Conservation (phyloP, 2,888 invertebrate genomes). For the Drosophila siamana region DNA sequence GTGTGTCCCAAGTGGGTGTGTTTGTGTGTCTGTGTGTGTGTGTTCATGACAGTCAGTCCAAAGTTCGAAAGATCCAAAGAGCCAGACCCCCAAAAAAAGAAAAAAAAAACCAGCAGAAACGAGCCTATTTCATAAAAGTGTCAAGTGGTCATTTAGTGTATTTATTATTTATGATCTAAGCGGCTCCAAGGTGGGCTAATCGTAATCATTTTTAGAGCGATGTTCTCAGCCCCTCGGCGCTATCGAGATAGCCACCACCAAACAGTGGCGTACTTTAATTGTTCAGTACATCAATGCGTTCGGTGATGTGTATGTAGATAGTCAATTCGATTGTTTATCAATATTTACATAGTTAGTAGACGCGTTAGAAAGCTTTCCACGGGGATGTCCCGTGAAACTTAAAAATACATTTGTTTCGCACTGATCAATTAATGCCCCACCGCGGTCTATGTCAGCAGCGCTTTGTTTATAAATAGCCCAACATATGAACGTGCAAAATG, state of each 20-base stretch:
- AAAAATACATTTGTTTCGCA: not conserved
- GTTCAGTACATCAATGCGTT: not conserved
- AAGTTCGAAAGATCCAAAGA: conserved; percentile 2
- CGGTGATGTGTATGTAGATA: conserved; percentile 7
- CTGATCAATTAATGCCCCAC: not conserved
- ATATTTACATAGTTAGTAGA: conserved; percentile 25
- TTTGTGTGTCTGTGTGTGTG: not conserved
- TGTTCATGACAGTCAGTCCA: not conserved
- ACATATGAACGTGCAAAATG: too few relatives aligned
- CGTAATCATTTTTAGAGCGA: conserved; percentile 45
- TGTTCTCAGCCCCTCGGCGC: conserved; percentile 60
- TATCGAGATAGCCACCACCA: too few relatives aligned
- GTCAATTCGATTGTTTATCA: conserved; percentile 18
- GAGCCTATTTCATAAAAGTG: conserved; percentile 18
- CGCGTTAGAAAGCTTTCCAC: not conserved
- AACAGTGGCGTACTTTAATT: not conserved
- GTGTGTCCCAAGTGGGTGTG: too few relatives aligned
- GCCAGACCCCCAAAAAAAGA: conserved; percentile 5
- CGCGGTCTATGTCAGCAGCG: not conserved
- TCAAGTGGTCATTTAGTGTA: conserved; percentile 1
- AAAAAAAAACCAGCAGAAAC: not conserved
- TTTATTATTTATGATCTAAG: conserved; percentile 33
- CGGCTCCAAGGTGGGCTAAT: conserved; percentile 22
- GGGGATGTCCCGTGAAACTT: conserved; percentile 11
- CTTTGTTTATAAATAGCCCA: not conserved